A percentile compares a stretch with the other conserved stretches of the same genome.
Evolutionary conservation across 2,888 invertebrate genomes (phyloP).

Genomic region (Napeogenes sylphis): DNA sequence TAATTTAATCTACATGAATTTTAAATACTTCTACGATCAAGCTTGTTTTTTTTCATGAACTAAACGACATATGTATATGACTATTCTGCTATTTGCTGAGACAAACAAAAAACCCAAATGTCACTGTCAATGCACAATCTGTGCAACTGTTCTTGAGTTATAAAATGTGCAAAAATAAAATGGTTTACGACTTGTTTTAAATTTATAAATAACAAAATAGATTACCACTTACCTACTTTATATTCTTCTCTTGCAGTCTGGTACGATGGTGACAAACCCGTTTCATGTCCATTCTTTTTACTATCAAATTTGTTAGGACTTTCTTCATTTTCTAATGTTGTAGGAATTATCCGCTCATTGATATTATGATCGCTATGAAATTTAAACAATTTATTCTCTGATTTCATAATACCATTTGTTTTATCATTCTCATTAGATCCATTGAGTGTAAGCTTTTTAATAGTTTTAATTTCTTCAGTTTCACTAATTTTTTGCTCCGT

Average conservation of each 20-base stretch:
- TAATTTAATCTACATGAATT: too few species aligned
- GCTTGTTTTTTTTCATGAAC: too few species aligned
- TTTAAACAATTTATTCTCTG: constrained; percentile 10
- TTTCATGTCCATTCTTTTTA: neutral
- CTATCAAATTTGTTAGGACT: constrained; percentile 12
- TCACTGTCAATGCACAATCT: too few species aligned
- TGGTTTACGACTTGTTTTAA: too few species aligned
- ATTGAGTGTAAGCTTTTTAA: constrained; percentile 66
- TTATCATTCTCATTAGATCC: constrained; percentile 47
- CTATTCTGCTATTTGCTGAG: too few species aligned
- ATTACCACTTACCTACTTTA: constrained; percentile 29
- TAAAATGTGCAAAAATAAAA: too few species aligned
- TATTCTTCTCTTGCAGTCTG: constrained; percentile 21
- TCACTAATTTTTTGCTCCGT: constrained; percentile 55
- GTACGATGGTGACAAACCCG: constrained; percentile 16
- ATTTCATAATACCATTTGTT: constrained; percentile 21
- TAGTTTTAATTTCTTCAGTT: constrained; percentile 71
- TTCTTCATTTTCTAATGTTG: constrained; percentile 17
- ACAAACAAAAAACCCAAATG: too few species aligned
- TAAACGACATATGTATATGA: too few species aligned
- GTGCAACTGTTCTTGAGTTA: too few species aligned
- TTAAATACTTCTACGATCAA: too few species aligned
- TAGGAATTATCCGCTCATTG: constrained; percentile 20
- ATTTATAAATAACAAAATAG: neutral
- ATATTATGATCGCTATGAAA: constrained; percentile 9